Conservation (phyloP, 2,797 vertebrate genomes). For the Neosilurus mollespiculum region DNA sequence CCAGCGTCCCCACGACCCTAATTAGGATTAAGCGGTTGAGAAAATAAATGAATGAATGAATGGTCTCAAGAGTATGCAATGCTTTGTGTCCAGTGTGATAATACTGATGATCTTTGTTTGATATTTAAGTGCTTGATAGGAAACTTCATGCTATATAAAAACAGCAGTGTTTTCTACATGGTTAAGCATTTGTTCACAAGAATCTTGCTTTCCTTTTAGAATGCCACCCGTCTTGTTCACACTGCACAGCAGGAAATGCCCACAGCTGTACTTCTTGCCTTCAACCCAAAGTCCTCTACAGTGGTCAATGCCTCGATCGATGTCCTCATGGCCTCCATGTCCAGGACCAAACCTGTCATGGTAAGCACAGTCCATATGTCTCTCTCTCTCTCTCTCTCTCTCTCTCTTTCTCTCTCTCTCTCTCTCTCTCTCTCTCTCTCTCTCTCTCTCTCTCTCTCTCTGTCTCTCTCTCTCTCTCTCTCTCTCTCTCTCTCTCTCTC, state of each 20-base stretch:
- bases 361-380: constrained; percentile 67
- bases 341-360: constrained; percentile 68
- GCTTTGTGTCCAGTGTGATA: background rate
- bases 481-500: too few relatives aligned
- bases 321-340: constrained; percentile 78
- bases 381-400: background rate
- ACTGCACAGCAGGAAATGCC: constrained; percentile 72
- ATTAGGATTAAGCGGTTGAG: too few relatives aligned
- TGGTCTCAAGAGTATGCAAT: background rate
- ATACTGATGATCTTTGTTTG: background rate
- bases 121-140: background rate
- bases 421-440: too few relatives aligned
- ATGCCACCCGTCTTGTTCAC: constrained; percentile 82
- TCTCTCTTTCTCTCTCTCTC: too few relatives aligned
- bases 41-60: too few relatives aligned
- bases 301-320: constrained; percentile 71
- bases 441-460: too few relatives aligned
- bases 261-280: constrained; percentile 80
- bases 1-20: too few relatives aligned
- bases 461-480: too few relatives aligned
- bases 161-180: background rate
- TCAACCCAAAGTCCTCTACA: constrained; percentile 64
- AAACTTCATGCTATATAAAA: background rate
- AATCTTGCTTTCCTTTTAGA: constrained; percentile 63
- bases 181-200: background rate